phyloP scores from a whole-genome alignment of 2,113 vertebrate genomes.

The Anarhynchus alexandrinus region DNA sequence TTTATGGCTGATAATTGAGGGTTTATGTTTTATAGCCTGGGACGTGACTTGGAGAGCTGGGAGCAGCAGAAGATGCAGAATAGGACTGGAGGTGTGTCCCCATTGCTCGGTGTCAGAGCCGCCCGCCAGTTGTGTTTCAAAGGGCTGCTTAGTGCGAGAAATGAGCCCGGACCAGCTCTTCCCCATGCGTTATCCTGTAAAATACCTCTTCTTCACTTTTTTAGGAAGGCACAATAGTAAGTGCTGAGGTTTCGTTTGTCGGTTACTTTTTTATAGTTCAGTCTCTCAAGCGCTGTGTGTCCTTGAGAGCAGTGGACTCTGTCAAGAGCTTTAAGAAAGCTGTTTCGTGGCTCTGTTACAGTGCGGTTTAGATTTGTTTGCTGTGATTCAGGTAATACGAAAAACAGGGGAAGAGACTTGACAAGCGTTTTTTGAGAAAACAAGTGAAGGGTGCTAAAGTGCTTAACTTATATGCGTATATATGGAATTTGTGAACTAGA shows the following conservation, averaged over 20 bases:
- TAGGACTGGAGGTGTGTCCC: neutral
- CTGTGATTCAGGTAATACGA: neutral
- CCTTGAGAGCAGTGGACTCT: neutral
- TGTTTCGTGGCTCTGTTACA: rapidly evolving
- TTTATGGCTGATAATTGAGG: neutral
- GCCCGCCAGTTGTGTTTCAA: neutral
- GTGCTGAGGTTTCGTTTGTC: neutral
- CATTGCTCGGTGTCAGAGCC: rapidly evolving
- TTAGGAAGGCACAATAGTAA: neutral
- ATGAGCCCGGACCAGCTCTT: neutral
- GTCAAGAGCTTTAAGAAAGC: neutral
- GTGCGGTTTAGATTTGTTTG: neutral
- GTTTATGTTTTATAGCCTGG: neutral
- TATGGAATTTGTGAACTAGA: neutral
- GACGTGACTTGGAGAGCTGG: neutral
- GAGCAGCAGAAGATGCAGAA: neutral
- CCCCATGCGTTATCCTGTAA: too few relatives aligned
- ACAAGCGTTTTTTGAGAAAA: neutral
- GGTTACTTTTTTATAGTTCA: neutral
- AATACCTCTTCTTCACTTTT: neutral
- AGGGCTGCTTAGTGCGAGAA: neutral
- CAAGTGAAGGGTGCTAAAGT: neutral
- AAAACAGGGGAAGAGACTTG: neutral
- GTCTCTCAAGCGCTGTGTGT: neutral
- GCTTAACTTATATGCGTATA: neutral